Evolutionary conservation across 1,140 invertebrate species (phyloP).

Genomic region (Drosophila kanapiae): DNA sequence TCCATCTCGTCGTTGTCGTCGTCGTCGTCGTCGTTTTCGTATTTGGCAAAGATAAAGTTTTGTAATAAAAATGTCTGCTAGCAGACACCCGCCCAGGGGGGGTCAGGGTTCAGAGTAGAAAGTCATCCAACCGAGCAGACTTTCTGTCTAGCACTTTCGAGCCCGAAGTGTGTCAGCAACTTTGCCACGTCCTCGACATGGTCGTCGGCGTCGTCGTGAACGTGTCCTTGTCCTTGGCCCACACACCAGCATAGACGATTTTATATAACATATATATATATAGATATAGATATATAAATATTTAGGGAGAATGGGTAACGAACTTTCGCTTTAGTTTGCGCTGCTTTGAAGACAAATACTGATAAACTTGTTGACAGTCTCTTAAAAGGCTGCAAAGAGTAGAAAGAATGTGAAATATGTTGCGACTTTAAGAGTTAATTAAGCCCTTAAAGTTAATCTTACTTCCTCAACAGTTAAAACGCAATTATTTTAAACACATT

Average conservation of each 20-base stretch:
- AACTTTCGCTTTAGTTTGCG: constrained; percentile 77
- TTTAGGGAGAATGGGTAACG: constrained; percentile 14
- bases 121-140: constrained; percentile 61
- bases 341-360: constrained; percentile 41
- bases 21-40: constrained; percentile 61
- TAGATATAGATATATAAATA: constrained; percentile 35
- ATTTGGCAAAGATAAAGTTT: constrained; percentile 84
- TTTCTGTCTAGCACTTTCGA: constrained; percentile 76
- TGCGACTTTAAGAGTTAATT: too few relatives aligned
- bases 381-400: constrained; percentile 11
- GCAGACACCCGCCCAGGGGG: constrained; percentile 44
- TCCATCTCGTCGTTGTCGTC: constrained; percentile 30
- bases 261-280: constrained; percentile 56
- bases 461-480: too few relatives aligned
- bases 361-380: constrained; percentile 52
- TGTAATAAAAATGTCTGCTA: constrained; percentile 83
- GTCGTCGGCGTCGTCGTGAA: constrained; percentile 56
- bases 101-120: constrained; percentile 23
- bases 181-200: constrained; percentile 72
- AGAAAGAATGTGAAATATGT: too few relatives aligned
- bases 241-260: constrained; percentile 53
- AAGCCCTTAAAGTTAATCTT: too few relatives aligned
- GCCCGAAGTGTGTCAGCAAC: constrained; percentile 80
- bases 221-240: constrained; percentile 79
- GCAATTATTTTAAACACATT: constrained; percentile 16